Evolutionary conservation across 2,797 vertebrate species (phyloP).

Genomic region (Otolemur crassicaudatus): DNA sequence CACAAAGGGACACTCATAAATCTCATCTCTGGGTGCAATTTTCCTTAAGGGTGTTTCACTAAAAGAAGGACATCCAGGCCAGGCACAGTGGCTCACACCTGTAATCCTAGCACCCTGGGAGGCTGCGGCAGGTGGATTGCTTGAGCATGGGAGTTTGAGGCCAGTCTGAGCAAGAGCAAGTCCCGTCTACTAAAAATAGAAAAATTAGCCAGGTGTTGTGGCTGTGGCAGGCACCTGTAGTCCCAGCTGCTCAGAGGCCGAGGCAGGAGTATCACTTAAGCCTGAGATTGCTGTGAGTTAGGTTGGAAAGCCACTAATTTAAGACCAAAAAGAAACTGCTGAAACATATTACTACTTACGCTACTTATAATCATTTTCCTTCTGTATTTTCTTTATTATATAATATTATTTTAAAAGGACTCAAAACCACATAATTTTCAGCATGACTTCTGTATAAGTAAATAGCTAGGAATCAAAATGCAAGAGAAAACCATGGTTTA

Average conservation of each 20-base stretch:
- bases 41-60: neutral
- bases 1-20: neutral
- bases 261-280: no score
- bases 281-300: no score
- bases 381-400: neutral
- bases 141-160: no score
- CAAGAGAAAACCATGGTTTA: neutral
- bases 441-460: slow-evolving; percentile 1
- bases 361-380: neutral
- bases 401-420: neutral
- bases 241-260: no score
- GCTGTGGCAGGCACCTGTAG: no score
- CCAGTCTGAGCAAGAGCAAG: no score
- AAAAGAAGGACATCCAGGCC: slow-evolving; percentile 30
- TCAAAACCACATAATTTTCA: slow-evolving; percentile 1
- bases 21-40: neutral
- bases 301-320: slow-evolving; percentile 1
- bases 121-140: no score
- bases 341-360: neutral
- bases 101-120: no score
- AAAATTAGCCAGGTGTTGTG: no score
- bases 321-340: slow-evolving; percentile 35
- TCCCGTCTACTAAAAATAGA: no score
- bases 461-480: neutral
- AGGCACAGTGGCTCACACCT: no score